Evolutionary conservation across 2,888 invertebrate species (phyloP).

Genomic region (Pollenia labialis): DNA sequence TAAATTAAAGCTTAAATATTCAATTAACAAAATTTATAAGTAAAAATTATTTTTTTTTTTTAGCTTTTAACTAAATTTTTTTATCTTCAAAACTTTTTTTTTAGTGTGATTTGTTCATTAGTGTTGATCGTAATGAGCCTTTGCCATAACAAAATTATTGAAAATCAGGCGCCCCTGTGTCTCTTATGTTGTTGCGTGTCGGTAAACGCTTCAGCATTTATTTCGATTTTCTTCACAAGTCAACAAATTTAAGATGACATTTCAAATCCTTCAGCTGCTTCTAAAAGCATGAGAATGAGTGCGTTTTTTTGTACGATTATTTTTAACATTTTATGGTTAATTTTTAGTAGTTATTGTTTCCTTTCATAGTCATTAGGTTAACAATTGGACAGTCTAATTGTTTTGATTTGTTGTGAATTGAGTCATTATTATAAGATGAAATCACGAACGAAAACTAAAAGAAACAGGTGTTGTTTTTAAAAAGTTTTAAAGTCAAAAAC

Average conservation of each 20-base stretch:
- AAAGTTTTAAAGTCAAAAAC: not conserved
- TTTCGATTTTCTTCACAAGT: slow-evolving; percentile 52
- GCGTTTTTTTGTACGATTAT: slow-evolving; percentile 8
- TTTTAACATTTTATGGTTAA: slow-evolving; percentile 17
- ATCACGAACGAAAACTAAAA: slow-evolving; percentile 13
- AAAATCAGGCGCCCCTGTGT: slow-evolving; percentile 53
- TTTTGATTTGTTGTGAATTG: slow-evolving; percentile 58
- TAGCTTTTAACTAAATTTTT: not conserved
- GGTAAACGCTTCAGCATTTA: slow-evolving; percentile 55
- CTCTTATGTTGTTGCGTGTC: slow-evolving; percentile 59
- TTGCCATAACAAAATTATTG: slow-evolving; percentile 6
- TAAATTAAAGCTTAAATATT: too few species aligned
- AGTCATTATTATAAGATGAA: slow-evolving; percentile 53
- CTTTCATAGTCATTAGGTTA: slow-evolving; percentile 24
- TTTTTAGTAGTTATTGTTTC: not conserved
- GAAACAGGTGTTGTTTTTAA: slow-evolving; percentile 26
- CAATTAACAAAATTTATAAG: too few species aligned
- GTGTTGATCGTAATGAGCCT: slow-evolving; percentile 7
- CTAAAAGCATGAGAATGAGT: not conserved
- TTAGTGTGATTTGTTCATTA: not conserved
- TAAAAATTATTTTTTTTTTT: not conserved
- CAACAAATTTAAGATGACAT: slow-evolving; percentile 66
- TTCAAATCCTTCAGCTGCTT: slow-evolving; percentile 54
- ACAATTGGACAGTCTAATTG: slow-evolving; percentile 56
- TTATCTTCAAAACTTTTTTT: not conserved